Percentiles rank a stretch among this genome's conserved stretches.
phyloP scores from a whole-genome alignment of 2,888 invertebrate species.

The Thecocarcelia acutangulata region DNA sequence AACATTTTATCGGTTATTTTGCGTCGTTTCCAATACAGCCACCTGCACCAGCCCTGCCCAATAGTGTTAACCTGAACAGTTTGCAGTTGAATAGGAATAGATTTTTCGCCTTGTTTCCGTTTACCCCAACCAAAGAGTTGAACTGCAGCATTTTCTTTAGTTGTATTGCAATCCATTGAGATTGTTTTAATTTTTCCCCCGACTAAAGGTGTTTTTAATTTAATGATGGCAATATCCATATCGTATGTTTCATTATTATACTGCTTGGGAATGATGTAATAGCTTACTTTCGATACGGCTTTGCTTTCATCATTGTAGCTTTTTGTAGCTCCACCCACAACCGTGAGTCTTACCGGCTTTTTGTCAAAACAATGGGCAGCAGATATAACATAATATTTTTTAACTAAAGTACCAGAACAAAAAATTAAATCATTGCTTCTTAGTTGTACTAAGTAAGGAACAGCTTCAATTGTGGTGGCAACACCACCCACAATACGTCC shows the following conservation, averaged over 20 bases:
- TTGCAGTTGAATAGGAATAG: conserved; percentile 31
- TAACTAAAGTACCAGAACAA: conserved; percentile 70
- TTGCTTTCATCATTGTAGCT: neutral
- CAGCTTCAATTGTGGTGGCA: neutral
- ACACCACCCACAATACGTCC: conserved; percentile 48
- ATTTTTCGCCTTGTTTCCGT: neutral
- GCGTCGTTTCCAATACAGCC: neutral
- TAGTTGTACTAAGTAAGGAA: conserved; percentile 62
- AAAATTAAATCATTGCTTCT: conserved; percentile 34
- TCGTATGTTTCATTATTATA: neutral
- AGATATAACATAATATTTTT: conserved; percentile 13
- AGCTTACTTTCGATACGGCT: neutral
- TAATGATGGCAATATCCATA: neutral
- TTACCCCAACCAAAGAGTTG: neutral
- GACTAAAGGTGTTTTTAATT: neutral
- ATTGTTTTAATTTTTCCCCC: neutral
- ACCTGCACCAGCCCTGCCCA: neutral
- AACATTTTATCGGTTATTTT: conserved; percentile 66
- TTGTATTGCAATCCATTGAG: neutral
- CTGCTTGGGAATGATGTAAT: neutral
- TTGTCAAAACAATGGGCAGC: conserved; percentile 44
- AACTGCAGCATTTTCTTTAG: neutral
- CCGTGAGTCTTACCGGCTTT: neutral
- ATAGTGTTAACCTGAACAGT: conserved; percentile 49
- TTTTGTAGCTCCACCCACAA: conserved; percentile 51